phyloP scores from a whole-genome alignment of 2,797 vertebrate genomes.

The Danionella dracula region DNA sequence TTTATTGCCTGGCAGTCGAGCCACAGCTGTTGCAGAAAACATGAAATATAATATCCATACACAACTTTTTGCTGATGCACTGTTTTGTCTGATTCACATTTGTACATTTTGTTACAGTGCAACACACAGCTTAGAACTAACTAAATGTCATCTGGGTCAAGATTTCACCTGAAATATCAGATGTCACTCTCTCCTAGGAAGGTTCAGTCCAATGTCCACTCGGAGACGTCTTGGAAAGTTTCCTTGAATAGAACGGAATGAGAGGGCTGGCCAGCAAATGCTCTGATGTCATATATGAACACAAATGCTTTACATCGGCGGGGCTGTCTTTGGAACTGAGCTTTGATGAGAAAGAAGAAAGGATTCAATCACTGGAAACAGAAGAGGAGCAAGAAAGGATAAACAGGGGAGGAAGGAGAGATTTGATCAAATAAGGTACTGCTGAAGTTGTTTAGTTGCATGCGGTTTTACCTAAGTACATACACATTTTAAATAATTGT shows the following conservation, averaged over 20 bases:
- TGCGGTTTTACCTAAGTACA: too few relatives aligned
- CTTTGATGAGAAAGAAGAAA: background rate
- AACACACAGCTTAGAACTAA: background rate
- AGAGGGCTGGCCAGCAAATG: background rate
- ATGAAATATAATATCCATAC: background rate
- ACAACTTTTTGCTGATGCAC: background rate
- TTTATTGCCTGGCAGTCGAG: background rate
- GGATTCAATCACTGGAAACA: too few relatives aligned
- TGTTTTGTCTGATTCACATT: background rate
- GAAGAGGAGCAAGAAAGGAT: too few relatives aligned
- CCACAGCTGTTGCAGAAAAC: background rate
- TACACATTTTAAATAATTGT: too few relatives aligned
- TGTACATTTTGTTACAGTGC: slow-evolving; percentile 17
- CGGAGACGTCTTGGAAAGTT: background rate
- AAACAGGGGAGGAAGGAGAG: background rate
- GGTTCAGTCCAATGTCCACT: background rate
- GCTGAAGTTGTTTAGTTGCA: background rate
- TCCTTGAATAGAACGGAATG: slow-evolving; percentile 3
- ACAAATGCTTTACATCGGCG: background rate
- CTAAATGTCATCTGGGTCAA: background rate
- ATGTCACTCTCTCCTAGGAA: background rate
- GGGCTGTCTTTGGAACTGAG: background rate
- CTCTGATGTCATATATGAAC: background rate
- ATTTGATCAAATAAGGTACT: slow-evolving; percentile 7
- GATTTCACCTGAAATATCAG: slow-evolving; percentile 1